Evolutionary conservation across 2,797 vertebrate species (phyloP).

Genomic region (Urocyon cinereoargenteus): DNA sequence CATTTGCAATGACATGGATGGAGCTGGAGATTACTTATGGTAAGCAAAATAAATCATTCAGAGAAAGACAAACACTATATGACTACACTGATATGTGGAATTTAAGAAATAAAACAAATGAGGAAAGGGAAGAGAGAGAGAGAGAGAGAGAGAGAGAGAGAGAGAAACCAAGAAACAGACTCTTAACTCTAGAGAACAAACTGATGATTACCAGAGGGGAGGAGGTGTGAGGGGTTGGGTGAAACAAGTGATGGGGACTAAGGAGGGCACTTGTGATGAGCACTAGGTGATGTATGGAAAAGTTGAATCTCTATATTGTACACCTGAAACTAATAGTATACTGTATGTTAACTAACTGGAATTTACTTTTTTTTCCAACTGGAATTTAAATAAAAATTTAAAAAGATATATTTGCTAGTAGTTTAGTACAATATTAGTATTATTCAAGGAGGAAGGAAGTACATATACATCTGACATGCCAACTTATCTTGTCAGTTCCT

Average conservation of each 20-base stretch:
- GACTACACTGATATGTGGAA: background rate
- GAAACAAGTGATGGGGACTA: background rate
- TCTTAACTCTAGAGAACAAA: background rate
- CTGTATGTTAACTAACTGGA: background rate
- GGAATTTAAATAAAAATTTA: background rate
- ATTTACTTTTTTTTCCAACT: background rate
- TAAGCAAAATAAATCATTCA: background rate
- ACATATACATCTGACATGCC: background rate
- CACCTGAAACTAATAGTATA: background rate
- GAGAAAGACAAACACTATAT: background rate
- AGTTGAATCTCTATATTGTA: background rate
- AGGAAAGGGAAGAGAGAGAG: background rate
- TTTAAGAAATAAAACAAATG: background rate
- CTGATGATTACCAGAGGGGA: background rate
- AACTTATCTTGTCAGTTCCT: background rate
- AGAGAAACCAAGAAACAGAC: background rate
- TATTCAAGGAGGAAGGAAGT: background rate
- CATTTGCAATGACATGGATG: background rate
- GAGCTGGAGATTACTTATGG: background rate
- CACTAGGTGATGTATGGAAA: background rate
- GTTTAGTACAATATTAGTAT: background rate
- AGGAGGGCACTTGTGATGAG: background rate
- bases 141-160: background rate
- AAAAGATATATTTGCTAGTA: background rate
- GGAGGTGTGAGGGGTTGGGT: background rate